Base-by-base conservation (phyloP, 37 sponge, comb jelly and placozoan species). In the Aplysina aerophoba region DNA sequence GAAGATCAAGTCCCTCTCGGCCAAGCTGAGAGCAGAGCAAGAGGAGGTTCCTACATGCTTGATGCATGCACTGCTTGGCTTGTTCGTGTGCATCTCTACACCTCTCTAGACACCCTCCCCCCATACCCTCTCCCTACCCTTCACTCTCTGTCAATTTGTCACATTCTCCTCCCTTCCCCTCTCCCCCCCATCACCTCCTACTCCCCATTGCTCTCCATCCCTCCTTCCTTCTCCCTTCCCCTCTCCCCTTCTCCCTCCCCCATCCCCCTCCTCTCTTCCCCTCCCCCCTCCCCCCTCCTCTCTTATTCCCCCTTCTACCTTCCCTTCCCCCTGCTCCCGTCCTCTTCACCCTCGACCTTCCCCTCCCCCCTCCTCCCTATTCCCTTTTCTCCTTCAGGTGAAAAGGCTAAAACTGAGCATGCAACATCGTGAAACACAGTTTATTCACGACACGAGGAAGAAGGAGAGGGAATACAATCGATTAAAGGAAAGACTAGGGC, bases 371-470 rank as follows among this genome's bases (percentile, higher is more conserved):
- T 8, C 3, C 77, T 11, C 77, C 12, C n/a, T 73, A 3, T 73
- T 11, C 12, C 31, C 12, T 11, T 73, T 8, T 57, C 15, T 59
- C 30, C 33, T 34, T 60, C 58, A 28, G 87, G 86, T 89, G 35
- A 82, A 71, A 27, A 78, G 87, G 58, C 82, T 93, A 68, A 87
- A 87, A 65, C 33, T 83, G 44, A 89, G 84, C 78, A 89, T 94
- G 89, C 88, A 90, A 86, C 89, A 94, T 84, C 90, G 89, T 57
- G 89, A 94, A 71, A 84, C 84, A 16, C 91, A 94, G 57, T 75
- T 79, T 66, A 80, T 30, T 40, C 94, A 94, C 54, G 94, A 94
- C 36, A 74, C 63, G 21, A 90, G 84, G 79, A 94, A 94, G 87
- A 90, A 82, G 59, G 94, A 94, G 81, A 85, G 88, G 60, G 94